These are phyloP conservation scores for Sipha maydis DNA, from an alignment of 2,888 invertebrate genomes.

Conservation along the genomic window DNA sequence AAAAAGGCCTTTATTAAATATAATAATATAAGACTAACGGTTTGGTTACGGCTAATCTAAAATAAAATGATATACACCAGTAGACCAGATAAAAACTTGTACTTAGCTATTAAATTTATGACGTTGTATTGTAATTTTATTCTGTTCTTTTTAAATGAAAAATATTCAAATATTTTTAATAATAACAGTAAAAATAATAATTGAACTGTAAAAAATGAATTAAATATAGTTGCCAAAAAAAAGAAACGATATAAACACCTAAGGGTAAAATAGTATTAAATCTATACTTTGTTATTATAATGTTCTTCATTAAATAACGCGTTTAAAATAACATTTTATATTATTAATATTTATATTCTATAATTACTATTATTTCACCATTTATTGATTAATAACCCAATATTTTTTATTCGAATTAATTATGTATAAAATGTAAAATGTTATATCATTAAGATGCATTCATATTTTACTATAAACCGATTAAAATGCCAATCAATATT, in stretches of 20 bases:
- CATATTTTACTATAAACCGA: slow-evolving; percentile 4
- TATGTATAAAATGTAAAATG: neutral
- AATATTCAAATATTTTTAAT: neutral
- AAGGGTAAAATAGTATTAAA: neutral
- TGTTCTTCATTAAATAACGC: neutral
- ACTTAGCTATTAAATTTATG: neutral
- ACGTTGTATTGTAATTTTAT: neutral
- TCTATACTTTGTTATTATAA: neutral
- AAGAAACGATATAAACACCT: neutral
- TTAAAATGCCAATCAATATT: slow-evolving; percentile 27
- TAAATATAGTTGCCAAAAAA: neutral
- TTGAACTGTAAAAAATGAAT: neutral
- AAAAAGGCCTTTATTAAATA: neutral
- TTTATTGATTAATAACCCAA: slow-evolving; percentile 1
- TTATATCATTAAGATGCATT: slow-evolving; percentile 29
- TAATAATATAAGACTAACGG: neutral
- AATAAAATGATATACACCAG: neutral
- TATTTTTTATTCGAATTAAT: neutral
- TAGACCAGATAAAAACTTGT: neutral
- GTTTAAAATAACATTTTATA: neutral
- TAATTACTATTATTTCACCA: slow-evolving; percentile 7
- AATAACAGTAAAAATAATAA: neutral
- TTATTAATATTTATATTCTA: neutral
- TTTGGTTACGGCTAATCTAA: neutral
- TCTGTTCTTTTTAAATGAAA: neutral